These are phyloP conservation scores for Amphipyra tragopoginis DNA, from an alignment of 2,888 invertebrate genomes.

Conservation along the genomic window DNA sequence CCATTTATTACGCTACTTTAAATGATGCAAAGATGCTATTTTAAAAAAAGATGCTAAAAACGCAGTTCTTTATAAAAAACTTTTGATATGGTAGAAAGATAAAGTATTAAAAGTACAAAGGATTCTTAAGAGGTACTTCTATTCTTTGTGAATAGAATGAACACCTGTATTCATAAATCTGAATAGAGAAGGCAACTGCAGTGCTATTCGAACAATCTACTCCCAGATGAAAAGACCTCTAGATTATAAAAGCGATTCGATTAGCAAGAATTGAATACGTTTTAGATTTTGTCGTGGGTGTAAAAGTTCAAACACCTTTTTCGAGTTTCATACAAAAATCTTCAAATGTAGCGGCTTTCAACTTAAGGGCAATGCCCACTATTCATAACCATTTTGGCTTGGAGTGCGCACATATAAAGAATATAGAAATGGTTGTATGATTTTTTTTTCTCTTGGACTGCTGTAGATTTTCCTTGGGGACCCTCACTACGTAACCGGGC, in stretches of 20 bases:
- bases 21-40: background rate
- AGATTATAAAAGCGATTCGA: constrained; percentile 2
- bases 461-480: too few relatives aligned
- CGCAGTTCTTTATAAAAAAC: constrained; percentile 19
- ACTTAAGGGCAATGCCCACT: too few relatives aligned
- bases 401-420: too few relatives aligned
- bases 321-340: background rate
- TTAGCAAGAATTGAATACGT: background rate
- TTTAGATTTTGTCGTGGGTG: background rate
- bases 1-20: constrained; percentile 4
- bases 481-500: too few relatives aligned
- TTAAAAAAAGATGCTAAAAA: constrained; percentile 7
- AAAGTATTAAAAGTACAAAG: constrained; percentile 24
- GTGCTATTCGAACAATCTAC: background rate
- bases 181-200: constrained; percentile 13
- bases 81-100: constrained; percentile 18
- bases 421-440: too few relatives aligned
- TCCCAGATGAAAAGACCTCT: background rate
- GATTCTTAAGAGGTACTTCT: constrained; percentile 9
- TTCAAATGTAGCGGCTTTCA: too few relatives aligned
- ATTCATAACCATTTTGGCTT: too few relatives aligned
- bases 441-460: too few relatives aligned
- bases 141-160: constrained; percentile 20
- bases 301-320: background rate
- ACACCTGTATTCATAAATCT: constrained; percentile 23